Base-by-base conservation (phyloP, 2,113 vertebrate genomes). In the Phrynosoma platyrhinos region DNA sequence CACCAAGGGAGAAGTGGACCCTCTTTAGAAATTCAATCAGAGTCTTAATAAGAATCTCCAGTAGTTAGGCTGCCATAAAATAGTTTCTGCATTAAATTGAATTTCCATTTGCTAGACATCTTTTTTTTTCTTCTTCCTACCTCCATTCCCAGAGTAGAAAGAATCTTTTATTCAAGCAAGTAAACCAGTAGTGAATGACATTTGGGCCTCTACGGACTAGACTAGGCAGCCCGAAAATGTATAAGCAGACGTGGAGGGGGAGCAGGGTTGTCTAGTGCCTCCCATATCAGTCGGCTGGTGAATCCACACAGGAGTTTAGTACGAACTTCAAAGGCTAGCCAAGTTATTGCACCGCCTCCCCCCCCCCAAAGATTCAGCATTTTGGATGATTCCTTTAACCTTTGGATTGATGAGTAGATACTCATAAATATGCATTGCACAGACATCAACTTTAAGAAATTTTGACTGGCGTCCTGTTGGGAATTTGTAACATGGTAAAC, bases 1-100 rank as follows among this genome's bases (percentile, higher is more conserved):
- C 95, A 91, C 93, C 88, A 76, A 92, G 92, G 92, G 93, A 95
- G 89, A 90, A 84, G 87, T 89, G 94, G 90, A 93, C 93, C 89
- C 94, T 96, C 91, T 95, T 97, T 93, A 96, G 96, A 96, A 95
- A 96, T 95, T 93, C 96, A 94, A 97, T 96, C 94, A 93, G 95
- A 93, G 94, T 96, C 94, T 95, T 96, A 97, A 95, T 96, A 96
- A 96, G 96, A 95, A 79, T 84, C 90, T 94, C 92, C 82, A 30
- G 68, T 30, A 87, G 95, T 93, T 93, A 9, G 93, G 93, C 91
- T 91, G 94, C 90, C 94, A 91, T 90, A 95, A 96, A 97, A 94
- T 84, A 96, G 92, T 94, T 90, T 92, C 82, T 93, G 36, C 89
- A 95, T 96, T 96, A 97, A 97, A 97, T 87, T 96, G 93, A 92